Conservation (phyloP, 2,113 vertebrate species). For the Notothenia rossii region DNA sequence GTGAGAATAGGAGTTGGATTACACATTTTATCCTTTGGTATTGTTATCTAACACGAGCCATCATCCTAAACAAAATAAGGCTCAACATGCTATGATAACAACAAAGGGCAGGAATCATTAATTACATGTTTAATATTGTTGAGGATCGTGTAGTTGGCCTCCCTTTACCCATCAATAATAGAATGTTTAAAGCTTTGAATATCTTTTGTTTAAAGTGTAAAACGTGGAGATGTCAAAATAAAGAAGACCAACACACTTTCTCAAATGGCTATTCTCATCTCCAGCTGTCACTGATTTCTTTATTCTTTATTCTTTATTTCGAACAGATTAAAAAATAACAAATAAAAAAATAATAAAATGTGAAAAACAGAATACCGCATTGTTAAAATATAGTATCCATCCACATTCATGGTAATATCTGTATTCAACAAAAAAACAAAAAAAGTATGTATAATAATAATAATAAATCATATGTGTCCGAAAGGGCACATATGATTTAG, state of each 20-base stretch:
- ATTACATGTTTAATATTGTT: neutral
- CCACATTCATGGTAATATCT: too few species aligned
- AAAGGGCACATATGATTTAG: too few species aligned
- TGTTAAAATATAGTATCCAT: too few species aligned
- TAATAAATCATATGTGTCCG: too few species aligned
- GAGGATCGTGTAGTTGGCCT: neutral
- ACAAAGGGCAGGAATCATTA: neutral
- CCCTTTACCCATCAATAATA: neutral
- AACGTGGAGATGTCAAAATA: neutral
- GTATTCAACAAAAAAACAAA: too few species aligned
- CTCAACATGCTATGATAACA: neutral
- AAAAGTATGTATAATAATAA: too few species aligned
- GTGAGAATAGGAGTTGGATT: conserved; percentile 12
- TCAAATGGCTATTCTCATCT: neutral
- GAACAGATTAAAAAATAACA: too few species aligned
- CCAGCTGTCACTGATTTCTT: neutral
- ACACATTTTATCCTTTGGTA: neutral
- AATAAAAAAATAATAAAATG: too few species aligned
- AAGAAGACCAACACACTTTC: neutral
- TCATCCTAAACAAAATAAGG: neutral
- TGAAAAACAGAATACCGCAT: too few species aligned
- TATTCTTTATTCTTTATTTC: too few species aligned
- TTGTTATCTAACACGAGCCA: conserved; percentile 3
- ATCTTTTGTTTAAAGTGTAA: neutral
- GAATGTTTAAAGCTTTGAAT: neutral